Conservation (phyloP, 2,113 vertebrate genomes). For the Sialia sialis region DNA sequence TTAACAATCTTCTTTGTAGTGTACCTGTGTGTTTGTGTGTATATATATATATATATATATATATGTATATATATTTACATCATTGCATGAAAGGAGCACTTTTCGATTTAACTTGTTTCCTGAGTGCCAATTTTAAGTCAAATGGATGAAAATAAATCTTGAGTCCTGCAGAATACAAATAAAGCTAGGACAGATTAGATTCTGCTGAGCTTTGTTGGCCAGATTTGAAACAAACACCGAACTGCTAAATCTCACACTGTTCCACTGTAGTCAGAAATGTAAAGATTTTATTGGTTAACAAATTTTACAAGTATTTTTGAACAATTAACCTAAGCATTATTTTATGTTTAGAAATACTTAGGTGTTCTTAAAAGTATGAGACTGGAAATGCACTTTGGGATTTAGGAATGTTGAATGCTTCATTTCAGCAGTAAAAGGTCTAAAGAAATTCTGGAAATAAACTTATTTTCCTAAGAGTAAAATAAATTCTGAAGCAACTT, state of each 20-base stretch:
- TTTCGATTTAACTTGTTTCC: not conserved
- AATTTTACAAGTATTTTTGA: not conserved
- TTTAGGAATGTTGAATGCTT: not conserved
- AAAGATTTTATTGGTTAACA: not conserved
- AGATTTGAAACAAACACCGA: not conserved
- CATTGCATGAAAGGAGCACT: not conserved
- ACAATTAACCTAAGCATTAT: not conserved
- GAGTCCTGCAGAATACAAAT: not conserved
- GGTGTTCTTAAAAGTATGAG: not conserved
- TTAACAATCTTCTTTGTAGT: not conserved
- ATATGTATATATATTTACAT: not conserved
- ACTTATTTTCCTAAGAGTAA: not conserved
- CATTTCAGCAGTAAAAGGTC: not conserved
- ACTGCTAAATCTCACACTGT: not conserved
- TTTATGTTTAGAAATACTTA: not conserved
- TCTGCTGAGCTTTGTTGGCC: not conserved
- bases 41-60: not conserved
- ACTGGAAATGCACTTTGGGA: not conserved
- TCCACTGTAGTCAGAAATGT: not conserved
- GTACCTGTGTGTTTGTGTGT: too few species aligned
- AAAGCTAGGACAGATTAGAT: not conserved
- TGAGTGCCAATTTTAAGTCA: not conserved
- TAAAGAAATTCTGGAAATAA: not conserved
- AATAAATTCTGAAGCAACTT: not conserved
- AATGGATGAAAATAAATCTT: not conserved